phyloP scores from a whole-genome alignment of 2,888 invertebrate genomes.

The Nephrotoma flavescens region DNA sequence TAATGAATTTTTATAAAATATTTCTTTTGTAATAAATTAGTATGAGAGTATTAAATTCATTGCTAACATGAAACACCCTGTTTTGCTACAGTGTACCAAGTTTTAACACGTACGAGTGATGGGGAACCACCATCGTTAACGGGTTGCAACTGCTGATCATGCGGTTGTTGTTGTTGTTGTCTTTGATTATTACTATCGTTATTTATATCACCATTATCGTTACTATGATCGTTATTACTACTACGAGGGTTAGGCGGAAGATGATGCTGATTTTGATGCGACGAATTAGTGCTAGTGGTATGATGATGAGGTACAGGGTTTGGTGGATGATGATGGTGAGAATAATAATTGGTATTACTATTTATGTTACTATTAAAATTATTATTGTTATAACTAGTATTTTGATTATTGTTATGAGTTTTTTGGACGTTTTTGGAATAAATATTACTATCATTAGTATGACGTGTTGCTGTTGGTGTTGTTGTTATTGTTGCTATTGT shows the following conservation, averaged over 20 bases:
- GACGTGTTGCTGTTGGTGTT: constrained; percentile 6
- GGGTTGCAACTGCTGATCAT: neutral
- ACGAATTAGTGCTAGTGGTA: neutral
- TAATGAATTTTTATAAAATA: neutral
- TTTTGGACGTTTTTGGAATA: constrained; percentile 8
- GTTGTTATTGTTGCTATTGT: constrained; percentile 14
- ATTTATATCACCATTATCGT: neutral
- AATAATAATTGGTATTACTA: constrained; percentile 2
- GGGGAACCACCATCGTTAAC: constrained; percentile 23
- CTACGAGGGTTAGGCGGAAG: neutral
- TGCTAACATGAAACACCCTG: constrained; percentile 33
- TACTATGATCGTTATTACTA: constrained; percentile 1
- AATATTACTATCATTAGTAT: neutral
- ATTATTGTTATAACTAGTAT: constrained; percentile 5
- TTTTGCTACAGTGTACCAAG: constrained; percentile 33
- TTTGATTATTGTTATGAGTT: neutral
- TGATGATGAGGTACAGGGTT: neutral
- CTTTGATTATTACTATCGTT: constrained; percentile 7
- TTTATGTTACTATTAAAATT: constrained; percentile 3
- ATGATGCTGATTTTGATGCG: neutral
- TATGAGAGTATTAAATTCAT: neutral
- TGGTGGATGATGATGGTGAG: neutral
- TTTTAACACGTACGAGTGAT: constrained; percentile 30
- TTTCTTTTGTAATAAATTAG: neutral
- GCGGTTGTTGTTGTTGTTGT: constrained; percentile 1